Evolutionary conservation across 2,888 invertebrate genomes (phyloP), one percentile per base, ranked within the genome.

Genomic region (Drosophila stalkeri): DNA sequence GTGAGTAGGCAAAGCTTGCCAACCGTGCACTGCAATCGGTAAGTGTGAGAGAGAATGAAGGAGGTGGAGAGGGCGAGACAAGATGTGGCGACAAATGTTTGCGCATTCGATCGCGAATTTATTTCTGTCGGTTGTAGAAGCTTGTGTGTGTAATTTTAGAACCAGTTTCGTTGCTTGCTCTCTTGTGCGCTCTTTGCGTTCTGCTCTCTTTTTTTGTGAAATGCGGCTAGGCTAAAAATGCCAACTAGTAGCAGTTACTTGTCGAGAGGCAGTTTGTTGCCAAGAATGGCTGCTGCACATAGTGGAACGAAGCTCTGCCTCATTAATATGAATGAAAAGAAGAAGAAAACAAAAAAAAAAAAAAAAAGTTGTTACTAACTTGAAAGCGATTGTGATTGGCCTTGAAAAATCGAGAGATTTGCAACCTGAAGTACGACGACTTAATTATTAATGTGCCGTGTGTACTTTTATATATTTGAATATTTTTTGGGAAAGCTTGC

Each of bases 321-420:
- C 71, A 86, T 83, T 83, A 84, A 78, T 81, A 86, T 84, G 84
- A 89, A 84, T 89, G 89, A 75, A 80, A 27, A 56, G 59, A 76
- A 33, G 31, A 18, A 18, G 31, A 18, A n/a, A 81, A 65, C 71
- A 78, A 67, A 78, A 76, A 37, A 60, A 44, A 81, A n/a, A n/a
- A n/a, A n/a, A n/a, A 80, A 43, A 72, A 59, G 75, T 57, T 57
- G 68, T 49, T 66, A 68, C 41, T 18, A 72, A 61, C 54, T 62
- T 65, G 52, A 81, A 75, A 68, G 77, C 63, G 79, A 78, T 70
- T 86, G 70, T 74, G 63, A 74, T 43, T 74, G 77, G 69, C 88
- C 88, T 88, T 88, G 88, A 83, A 84, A 67, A 35, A 68, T 73
- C 64, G 71, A 31, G 64, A 69, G 79, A 82, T 66, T 31, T 60